Base-by-base conservation (phyloP, 2,797 vertebrate species). In the Halcyon badia region DNA sequence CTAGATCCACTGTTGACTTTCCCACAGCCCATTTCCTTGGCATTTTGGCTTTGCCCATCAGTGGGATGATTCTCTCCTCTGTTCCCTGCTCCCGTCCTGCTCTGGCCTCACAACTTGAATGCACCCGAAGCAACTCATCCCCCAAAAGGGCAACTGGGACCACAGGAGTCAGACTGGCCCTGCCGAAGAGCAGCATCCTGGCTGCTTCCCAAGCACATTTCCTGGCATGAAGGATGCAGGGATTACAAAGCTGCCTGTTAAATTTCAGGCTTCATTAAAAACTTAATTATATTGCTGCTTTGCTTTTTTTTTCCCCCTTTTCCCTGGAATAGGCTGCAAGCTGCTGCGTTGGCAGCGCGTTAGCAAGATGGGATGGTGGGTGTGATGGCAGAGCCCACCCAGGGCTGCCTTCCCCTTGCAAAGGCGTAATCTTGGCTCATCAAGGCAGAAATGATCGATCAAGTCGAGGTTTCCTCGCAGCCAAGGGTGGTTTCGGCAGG, bases 261-360 rank as follows among this genome's bases (percentile, higher is more conserved):
- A 72, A 91, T 95, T 95, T 97, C 95, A 87, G 93, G 80, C 77
- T 92, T 95, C 81, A 49, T 96, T 84, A 96, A 90, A 80, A 95
- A 83, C 85, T 87, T 90, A 87, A 94, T 93, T 96, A 80, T 71
- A 65, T 92, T 87, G 21, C 42, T 35, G 35, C 7, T 7, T 30
- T 75, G n/a, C 61, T 58, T 71, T 60, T 69, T 39, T 37, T 37
- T 9, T 9, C 35, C 35, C 15, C 9, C 14, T 15, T 5, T 18
- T 7, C 24, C 51, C 60, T 20, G 84, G 61, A 94, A 84, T 73
- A 84, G 41, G 88, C 83, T 79, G 58, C 91, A 95, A 90, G 85
- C 91, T 91, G 95, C 80, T 93, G 78, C 4, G 0, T 71, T 95
- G 94, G 96, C 93, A 93, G 76, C 2, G 0, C 0, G 0, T 88